These are phyloP conservation scores for Lasioglossum malachurum DNA, from an alignment of 2,888 invertebrate genomes.

Conservation along the genomic window DNA sequence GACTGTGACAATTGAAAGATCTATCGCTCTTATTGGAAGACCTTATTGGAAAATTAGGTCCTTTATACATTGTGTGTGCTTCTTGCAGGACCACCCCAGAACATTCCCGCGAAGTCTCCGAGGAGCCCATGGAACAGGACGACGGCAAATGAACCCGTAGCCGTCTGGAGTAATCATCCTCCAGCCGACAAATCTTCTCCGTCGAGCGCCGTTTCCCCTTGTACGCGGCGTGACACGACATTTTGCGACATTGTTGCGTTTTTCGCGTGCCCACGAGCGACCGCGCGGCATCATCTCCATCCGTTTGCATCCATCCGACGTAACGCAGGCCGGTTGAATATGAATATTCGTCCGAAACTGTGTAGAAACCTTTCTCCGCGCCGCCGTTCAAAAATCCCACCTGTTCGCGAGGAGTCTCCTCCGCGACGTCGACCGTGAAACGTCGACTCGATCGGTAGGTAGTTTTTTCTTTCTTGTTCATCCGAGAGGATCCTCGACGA, in stretches of 20 bases:
- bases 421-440: constrained; percentile 19
- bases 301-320: constrained; percentile 7
- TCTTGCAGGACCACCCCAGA: constrained; percentile 86
- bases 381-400: constrained; percentile 12
- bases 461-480: background rate
- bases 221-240: constrained; percentile 7
- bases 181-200: constrained; percentile 5
- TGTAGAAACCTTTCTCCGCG: background rate
- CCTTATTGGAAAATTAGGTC: background rate
- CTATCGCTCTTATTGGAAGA: too few species aligned
- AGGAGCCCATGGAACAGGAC: constrained; percentile 95
- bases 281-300: constrained; percentile 5
- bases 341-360: background rate
- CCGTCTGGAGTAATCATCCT: background rate
- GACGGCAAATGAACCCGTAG: constrained; percentile 89
- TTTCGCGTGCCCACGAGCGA: background rate
- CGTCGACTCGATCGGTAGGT: background rate
- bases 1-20: too few species aligned
- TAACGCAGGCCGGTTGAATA: background rate
- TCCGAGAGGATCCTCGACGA: constrained; percentile 1
- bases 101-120: constrained; percentile 89
- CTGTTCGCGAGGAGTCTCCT: constrained; percentile 12
- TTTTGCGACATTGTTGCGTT: background rate
- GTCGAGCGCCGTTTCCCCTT: background rate
- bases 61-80: background rate